Evolutionary conservation across 2,888 invertebrate genomes (phyloP).

Genomic region (Heliconius ethilla): DNA sequence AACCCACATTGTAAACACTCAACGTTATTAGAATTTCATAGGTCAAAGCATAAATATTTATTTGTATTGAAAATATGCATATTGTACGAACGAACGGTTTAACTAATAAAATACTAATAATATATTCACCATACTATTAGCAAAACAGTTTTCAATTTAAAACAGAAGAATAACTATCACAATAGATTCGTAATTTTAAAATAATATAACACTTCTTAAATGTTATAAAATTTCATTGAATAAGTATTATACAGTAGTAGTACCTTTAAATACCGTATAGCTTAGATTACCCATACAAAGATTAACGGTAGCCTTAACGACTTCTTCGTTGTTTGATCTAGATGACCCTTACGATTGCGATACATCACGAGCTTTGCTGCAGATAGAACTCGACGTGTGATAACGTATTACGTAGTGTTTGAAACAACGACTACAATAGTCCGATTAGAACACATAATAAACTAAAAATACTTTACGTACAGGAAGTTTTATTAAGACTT

Average conservation of each 20-base stretch:
- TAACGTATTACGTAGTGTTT: background rate
- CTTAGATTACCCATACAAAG: slow-evolving; percentile 33
- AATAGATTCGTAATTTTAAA: background rate
- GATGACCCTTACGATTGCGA: slow-evolving; percentile 42
- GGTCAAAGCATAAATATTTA: slow-evolving; percentile 15
- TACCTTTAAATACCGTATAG: slow-evolving; percentile 1
- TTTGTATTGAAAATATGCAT: slow-evolving; percentile 1
- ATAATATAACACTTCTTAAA: background rate
- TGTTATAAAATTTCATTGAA: background rate
- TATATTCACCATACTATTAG: background rate
- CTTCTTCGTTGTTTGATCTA: slow-evolving; percentile 45
- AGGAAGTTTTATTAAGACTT: slow-evolving; percentile 15
- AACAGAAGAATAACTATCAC: background rate
- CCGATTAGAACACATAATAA: background rate
- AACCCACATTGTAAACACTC: slow-evolving; percentile 5
- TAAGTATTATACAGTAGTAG: too few species aligned
- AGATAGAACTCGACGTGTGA: slow-evolving; percentile 38
- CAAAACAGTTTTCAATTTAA: background rate
- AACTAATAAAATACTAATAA: slow-evolving; percentile 12
- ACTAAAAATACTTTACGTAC: background rate
- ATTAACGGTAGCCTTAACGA: slow-evolving; percentile 46
- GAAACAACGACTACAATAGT: background rate
- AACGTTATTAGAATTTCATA: background rate
- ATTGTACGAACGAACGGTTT: background rate
- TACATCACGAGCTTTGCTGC: slow-evolving; percentile 39